Conservation (phyloP, 2,113 vertebrate genomes). For the Halichoeres trimaculatus region DNA sequence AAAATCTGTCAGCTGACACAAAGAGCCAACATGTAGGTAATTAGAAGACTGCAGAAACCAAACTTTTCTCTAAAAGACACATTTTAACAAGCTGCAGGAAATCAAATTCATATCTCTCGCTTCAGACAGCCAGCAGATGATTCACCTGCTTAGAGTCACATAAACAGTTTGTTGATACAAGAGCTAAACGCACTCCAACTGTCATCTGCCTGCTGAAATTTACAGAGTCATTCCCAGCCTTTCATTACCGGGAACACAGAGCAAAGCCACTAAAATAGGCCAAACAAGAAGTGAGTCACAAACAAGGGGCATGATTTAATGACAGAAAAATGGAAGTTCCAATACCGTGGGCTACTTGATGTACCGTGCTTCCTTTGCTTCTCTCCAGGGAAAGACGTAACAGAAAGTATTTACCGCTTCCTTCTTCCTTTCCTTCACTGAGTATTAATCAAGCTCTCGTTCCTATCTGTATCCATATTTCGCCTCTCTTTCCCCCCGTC, state of each 20-base stretch:
- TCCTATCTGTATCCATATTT: not conserved
- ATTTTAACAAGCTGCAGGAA: slow-evolving; percentile 43
- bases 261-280: slow-evolving; percentile 40
- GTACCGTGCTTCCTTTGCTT: not conserved
- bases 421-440: not conserved
- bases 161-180: slow-evolving; percentile 60
- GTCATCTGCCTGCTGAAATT: slow-evolving; percentile 35
- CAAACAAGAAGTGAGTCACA: slow-evolving; percentile 41
- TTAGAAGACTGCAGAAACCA: slow-evolving; percentile 7
- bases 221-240: slow-evolving; percentile 24
- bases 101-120: not conserved
- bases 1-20: not conserved
- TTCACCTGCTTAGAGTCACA: slow-evolving; percentile 17
- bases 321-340: slow-evolving; percentile 33
- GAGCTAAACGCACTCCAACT: slow-evolving; percentile 8
- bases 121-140: slow-evolving; percentile 18
- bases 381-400: slow-evolving; percentile 1
- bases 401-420: slow-evolving; percentile 14
- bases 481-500: slow-evolving; percentile 6
- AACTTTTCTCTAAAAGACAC: slow-evolving; percentile 10
- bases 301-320: slow-evolving; percentile 59
- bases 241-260: slow-evolving; percentile 32
- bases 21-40: not conserved
- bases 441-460: not conserved
- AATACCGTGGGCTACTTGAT: slow-evolving; percentile 19